Evolutionary conservation across 2,113 vertebrate species (phyloP).

Genomic region (Mustelus asterias): DNA sequence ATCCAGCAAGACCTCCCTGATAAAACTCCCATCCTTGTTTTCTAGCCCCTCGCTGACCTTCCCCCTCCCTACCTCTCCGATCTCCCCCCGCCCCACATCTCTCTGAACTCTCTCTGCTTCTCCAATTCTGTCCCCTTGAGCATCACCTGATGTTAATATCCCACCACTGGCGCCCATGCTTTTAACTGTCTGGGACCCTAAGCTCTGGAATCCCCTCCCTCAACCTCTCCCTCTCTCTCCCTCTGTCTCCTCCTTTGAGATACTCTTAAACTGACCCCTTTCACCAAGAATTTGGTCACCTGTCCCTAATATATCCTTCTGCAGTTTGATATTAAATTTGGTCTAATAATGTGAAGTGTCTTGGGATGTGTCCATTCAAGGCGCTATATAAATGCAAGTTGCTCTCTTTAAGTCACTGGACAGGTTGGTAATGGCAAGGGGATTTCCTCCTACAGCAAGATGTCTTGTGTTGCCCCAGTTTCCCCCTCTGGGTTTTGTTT

Average conservation of each 20-base stretch:
- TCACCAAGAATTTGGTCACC: not conserved
- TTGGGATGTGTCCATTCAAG: not conserved
- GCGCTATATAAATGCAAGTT: not conserved
- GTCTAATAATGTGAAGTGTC: too few species aligned
- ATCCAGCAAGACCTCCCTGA: not conserved
- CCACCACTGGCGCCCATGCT: not conserved
- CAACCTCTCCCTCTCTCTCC: too few species aligned
- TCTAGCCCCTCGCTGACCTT: not conserved
- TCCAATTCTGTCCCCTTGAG: not conserved
- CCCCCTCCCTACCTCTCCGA: not conserved
- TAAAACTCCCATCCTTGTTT: not conserved
- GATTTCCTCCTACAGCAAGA: not conserved
- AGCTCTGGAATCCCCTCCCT: not conserved
- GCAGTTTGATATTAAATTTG: not conserved
- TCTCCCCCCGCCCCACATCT: not conserved
- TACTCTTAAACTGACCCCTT: too few species aligned
- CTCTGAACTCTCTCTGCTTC: not conserved
- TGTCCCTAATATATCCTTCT: not conserved
- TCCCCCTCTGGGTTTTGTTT: not conserved
- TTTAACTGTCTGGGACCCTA: not conserved
- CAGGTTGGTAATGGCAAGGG: not conserved
- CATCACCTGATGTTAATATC: too few species aligned
- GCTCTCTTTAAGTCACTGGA: not conserved
- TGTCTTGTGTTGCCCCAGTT: not conserved
- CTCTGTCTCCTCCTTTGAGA: not conserved